phyloP scores from a whole-genome alignment of 1,140 invertebrate species.

The Achatina immaculata region DNA sequence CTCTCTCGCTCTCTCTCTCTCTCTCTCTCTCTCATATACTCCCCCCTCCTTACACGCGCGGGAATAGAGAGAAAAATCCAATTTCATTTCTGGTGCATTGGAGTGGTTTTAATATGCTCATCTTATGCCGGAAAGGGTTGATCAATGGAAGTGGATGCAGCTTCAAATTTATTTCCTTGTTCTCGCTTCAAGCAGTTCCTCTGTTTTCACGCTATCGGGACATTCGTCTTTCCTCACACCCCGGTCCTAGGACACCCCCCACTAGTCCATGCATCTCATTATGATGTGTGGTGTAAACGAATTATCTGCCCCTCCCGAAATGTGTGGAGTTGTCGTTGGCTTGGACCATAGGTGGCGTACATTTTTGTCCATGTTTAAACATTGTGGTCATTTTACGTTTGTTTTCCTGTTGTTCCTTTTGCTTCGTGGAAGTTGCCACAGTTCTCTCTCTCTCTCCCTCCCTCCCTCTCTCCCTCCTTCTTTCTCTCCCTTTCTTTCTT shows the following conservation, averaged over 20 bases:
- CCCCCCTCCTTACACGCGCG: background rate
- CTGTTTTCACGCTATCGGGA: slow-evolving; percentile 5
- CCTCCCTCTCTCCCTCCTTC: background rate
- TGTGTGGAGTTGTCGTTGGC: no score
- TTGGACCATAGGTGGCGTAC: no score
- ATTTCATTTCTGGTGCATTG: slow-evolving; percentile 27
- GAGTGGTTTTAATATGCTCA: slow-evolving; percentile 31
- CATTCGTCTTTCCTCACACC: no score
- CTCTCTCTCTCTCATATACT: background rate
- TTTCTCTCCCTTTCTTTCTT: background rate
- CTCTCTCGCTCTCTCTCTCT: no score
- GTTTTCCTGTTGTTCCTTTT: background rate
- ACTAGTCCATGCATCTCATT: background rate
- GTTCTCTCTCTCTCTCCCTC: background rate
- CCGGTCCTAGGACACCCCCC: background rate
- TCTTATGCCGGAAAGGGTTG: slow-evolving; percentile 6
- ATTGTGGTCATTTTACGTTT: no score
- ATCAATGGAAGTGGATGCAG: slow-evolving; percentile 23
- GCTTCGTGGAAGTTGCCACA: background rate
- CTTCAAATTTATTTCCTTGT: slow-evolving; percentile 16
- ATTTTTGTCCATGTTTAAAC: no score
- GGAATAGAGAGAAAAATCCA: slow-evolving; percentile 9
- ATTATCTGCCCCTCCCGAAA: background rate
- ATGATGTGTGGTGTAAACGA: background rate
- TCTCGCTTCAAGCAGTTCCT: background rate